Evolutionary conservation across 2,797 vertebrate genomes (phyloP).

Genomic region (Spinibarbus caldwelli): DNA sequence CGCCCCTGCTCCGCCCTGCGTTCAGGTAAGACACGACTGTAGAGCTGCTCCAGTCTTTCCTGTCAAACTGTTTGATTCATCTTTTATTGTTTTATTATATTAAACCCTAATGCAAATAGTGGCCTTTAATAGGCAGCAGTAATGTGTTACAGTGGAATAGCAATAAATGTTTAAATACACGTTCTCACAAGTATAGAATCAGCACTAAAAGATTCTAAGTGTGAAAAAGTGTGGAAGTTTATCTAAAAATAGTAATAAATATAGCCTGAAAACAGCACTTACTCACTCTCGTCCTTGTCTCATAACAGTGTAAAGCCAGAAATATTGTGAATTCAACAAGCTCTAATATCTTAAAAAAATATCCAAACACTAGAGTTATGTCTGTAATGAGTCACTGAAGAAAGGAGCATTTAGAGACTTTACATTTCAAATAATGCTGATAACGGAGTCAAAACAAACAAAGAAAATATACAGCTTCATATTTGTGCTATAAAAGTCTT

Average conservation of each 20-base stretch:
- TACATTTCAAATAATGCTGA: not conserved
- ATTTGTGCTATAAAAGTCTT: not conserved
- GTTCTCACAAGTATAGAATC: too few species aligned
- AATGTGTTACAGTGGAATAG: too few species aligned
- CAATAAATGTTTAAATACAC: too few species aligned
- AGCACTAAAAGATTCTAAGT: too few species aligned
- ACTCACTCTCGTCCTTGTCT: not conserved
- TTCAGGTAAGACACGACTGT: constrained; percentile 75
- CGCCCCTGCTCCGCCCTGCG: constrained; percentile 73
- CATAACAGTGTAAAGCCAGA: not conserved
- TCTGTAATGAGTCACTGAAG: too few species aligned
- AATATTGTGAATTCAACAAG: not conserved
- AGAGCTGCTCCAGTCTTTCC: not conserved
- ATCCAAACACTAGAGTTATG: too few species aligned
- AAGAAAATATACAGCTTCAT: not conserved
- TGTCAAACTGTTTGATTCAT: not conserved
- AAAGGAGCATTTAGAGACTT: not conserved
- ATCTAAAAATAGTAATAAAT: too few species aligned
- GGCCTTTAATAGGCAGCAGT: too few species aligned
- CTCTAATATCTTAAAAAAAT: too few species aligned
- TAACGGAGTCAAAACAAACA: not conserved
- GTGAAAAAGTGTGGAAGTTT: too few species aligned
- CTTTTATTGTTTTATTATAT: not conserved
- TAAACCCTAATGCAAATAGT: not conserved
- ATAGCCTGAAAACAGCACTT: too few species aligned